Conservation (phyloP, 2,797 vertebrate genomes). For the Manis crassicaudata region DNA sequence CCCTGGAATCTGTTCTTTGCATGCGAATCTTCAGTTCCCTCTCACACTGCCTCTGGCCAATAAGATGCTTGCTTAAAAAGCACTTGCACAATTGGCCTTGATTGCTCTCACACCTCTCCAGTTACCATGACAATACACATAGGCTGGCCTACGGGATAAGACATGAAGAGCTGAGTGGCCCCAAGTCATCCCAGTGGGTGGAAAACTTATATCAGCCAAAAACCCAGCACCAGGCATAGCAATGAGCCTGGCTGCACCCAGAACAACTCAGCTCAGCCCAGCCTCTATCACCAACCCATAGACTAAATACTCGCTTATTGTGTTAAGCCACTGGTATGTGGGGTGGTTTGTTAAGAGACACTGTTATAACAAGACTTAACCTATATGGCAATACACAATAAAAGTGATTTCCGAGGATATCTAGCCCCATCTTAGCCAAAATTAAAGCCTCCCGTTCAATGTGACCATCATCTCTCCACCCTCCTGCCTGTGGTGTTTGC, state of each 20-base stretch:
- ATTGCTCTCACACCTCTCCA: background rate
- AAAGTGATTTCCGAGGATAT: background rate
- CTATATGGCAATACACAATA: background rate
- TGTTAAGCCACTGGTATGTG: background rate
- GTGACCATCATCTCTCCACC: background rate
- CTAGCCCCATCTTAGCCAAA: background rate
- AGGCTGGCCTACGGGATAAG: background rate
- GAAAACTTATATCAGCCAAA: background rate
- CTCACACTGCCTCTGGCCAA: background rate
- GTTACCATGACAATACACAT: background rate
- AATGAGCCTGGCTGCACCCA: background rate
- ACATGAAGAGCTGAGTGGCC: background rate
- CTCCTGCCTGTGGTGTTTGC: background rate
- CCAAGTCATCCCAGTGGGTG: background rate
- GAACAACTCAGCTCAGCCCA: background rate
- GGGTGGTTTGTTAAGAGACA: background rate
- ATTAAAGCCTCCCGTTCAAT: background rate
- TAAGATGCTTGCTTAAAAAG: background rate
- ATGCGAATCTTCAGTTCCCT: background rate
- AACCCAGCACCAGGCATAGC: background rate
- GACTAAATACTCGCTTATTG: background rate
- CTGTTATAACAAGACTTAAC: background rate
- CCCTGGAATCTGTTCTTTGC: background rate
- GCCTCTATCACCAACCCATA: constrained; percentile 15
- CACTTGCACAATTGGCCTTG: background rate